phyloP scores from a whole-genome alignment of 2,113 vertebrate species.

The Oreochromis tanganicae region DNA sequence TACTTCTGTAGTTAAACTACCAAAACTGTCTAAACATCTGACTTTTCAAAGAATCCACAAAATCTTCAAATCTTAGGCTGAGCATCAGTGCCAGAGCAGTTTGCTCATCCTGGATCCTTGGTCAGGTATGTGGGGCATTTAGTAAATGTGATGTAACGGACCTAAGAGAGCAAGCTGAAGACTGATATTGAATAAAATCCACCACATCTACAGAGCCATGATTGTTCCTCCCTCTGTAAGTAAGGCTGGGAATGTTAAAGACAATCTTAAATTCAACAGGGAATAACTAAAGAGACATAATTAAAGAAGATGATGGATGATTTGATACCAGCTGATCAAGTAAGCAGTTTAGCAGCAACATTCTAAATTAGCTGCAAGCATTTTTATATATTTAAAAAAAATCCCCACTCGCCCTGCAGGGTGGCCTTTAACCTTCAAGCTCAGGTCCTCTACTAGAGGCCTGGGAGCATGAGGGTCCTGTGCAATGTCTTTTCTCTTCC shows the following conservation, averaged over 20 bases:
- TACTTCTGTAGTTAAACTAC: not conserved
- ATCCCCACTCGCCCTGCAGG: not conserved
- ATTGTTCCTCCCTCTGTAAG: not conserved
- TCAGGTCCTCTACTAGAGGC: too few relatives aligned
- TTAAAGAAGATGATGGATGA: not conserved
- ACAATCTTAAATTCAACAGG: not conserved
- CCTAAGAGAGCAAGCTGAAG: not conserved
- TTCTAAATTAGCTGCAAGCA: not conserved
- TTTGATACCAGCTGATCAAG: not conserved
- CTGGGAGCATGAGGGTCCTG: too few relatives aligned
- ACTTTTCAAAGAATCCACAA: not conserved
- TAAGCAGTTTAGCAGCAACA: not conserved
- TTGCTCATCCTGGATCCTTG: not conserved
- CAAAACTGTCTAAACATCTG: not conserved
- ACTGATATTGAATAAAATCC: not conserved
- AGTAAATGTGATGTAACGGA: not conserved
- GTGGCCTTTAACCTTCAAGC: too few relatives aligned
- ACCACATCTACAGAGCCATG: not conserved
- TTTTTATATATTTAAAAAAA: not conserved
- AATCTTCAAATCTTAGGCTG: not conserved
- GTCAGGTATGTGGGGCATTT: not conserved
- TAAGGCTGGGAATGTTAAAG: not conserved
- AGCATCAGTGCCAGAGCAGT: not conserved
- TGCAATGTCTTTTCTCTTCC: too few relatives aligned
- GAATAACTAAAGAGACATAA: not conserved